phyloP scores from a whole-genome alignment of 2,797 vertebrate genomes.

The Microchirus variegatus region DNA sequence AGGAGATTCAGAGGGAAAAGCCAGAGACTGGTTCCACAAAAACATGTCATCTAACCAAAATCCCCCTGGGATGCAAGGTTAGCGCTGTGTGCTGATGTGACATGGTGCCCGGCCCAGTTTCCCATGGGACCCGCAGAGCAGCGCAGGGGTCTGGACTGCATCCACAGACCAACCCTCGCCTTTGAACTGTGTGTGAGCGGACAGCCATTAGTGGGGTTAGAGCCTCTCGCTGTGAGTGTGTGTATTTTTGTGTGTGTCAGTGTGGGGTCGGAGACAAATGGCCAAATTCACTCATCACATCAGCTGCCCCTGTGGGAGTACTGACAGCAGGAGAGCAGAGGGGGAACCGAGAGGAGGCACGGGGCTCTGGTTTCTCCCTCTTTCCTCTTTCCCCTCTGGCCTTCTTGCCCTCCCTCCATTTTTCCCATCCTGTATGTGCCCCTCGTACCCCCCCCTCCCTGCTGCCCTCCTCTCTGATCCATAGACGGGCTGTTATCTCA shows the following conservation, averaged over 20 bases:
- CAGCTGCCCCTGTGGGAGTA: constrained; percentile 66
- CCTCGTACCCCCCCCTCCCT: constrained; percentile 28
- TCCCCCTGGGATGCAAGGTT: constrained; percentile 17
- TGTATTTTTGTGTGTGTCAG: constrained; percentile 45
- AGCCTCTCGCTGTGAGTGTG: constrained; percentile 37
- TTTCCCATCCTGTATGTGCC: constrained; percentile 47
- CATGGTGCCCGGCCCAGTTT: constrained; percentile 43
- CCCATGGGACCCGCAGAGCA: constrained; percentile 46
- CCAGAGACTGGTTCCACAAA: constrained; percentile 14
- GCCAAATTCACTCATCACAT: constrained; percentile 82
- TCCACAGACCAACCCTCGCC: constrained; percentile 43
- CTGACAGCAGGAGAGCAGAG: constrained; percentile 47
- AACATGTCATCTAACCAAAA: constrained; percentile 46
- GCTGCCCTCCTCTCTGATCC: constrained; percentile 25
- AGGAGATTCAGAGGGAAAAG: constrained; percentile 37
- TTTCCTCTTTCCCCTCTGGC: constrained; percentile 21
- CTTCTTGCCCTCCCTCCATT: constrained; percentile 17
- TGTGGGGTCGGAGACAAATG: constrained; percentile 77
- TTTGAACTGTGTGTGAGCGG: constrained; percentile 69
- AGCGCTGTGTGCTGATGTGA: constrained; percentile 50
- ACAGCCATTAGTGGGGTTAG: constrained; percentile 71
- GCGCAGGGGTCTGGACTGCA: constrained; percentile 59
- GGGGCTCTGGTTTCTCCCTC: constrained; percentile 59
- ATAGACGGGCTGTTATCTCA: constrained; percentile 74
- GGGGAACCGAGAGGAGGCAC: constrained; percentile 26